Evolutionary conservation across 2,113 vertebrate genomes (phyloP), one percentile per base, ranked within the genome.

Genomic region (Ia io): DNA sequence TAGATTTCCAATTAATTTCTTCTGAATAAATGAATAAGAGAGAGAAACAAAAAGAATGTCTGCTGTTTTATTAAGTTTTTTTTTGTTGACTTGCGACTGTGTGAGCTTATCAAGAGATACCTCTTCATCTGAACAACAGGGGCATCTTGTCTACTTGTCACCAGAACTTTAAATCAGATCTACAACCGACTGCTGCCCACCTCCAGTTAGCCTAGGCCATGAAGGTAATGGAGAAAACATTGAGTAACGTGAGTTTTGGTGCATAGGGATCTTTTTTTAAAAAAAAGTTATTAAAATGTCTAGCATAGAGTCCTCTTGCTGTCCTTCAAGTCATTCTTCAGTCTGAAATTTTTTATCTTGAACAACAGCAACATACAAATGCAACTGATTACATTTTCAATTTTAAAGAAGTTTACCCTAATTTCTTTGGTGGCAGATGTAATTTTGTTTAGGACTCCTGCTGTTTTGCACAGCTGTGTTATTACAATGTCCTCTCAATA

Each of bases 381-480:
- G 13, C 49, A 91, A 22, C 80, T 87, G 85, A 61, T 73, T 87
- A 9, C 23, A 84, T 91, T 91, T 95, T 95, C 10, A 63, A 1
- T 84, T 88, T 96, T 84, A 88, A 92, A 42, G 63, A 86, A 17
- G 4, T 90, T 86, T 87, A 18, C 47, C 37, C 47, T 94, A 86
- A 88, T 63, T 91, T 96, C 32, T 91, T 95, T 76, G 83, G 42
- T 84, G 22, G 12, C 42, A 56, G 22, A 90, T 85, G 20, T 77
- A 70, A 88, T 96, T 95, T 93, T 74, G 18, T 87, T 95, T n/a
- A 88, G 73, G 49, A 20, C 59, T 91, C 71, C 40, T 90, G 40
- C 90, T 95, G 63, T 70, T 96, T 87, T 90, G 42, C 28, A 91
- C 35, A 88, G 77, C 87, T 93, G 49, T 42, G 1, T 73, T 97